A percentile compares a stretch with the other conserved stretches of the same genome.
Conservation (phyloP, 2,797 vertebrate genomes). For the Argyrosomus regius region DNA sequence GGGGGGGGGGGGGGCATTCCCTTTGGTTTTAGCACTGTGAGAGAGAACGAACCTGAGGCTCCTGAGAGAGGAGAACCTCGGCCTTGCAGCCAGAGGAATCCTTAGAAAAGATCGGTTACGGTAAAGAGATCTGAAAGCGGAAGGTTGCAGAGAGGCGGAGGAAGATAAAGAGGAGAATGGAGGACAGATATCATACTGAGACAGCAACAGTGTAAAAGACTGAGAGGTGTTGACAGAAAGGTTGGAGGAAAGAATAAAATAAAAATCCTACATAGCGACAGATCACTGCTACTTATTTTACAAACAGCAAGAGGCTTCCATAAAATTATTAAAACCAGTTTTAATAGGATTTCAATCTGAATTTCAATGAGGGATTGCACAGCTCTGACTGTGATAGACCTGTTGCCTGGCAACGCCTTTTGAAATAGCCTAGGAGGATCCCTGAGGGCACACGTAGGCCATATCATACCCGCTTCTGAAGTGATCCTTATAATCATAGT, state of each 20-base stretch:
- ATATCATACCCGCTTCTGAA: slow-evolving; percentile 46
- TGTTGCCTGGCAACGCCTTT: slow-evolving; percentile 80
- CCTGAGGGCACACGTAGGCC: slow-evolving; percentile 48
- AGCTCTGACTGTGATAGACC: slow-evolving; percentile 60
- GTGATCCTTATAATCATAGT: slow-evolving; percentile 31
- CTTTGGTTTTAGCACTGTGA: slow-evolving; percentile 64
- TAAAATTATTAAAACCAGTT: slow-evolving; percentile 36
- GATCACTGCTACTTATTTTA: slow-evolving; percentile 10
- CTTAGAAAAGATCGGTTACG: slow-evolving; percentile 97
- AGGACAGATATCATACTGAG: slow-evolving; percentile 73
- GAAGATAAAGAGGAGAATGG: slow-evolving; percentile 78
- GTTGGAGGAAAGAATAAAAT: slow-evolving; percentile 26
- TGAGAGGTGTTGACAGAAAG: slow-evolving; percentile 28
- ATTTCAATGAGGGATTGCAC: slow-evolving; percentile 63
- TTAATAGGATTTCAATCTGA: slow-evolving; percentile 57
- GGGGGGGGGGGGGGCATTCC: slow-evolving; percentile 55
- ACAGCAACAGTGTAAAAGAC: slow-evolving; percentile 52
- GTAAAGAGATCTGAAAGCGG: slow-evolving; percentile 92
- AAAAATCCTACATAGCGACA: slow-evolving; percentile 11
- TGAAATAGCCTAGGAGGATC: slow-evolving; percentile 59
- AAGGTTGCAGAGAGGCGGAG: slow-evolving; percentile 74
- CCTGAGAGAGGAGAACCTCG: slow-evolving; percentile 98
- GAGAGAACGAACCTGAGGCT: slow-evolving; percentile 94
- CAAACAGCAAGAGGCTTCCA: slow-evolving; percentile 30
- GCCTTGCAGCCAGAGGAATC: slow-evolving; percentile 94